Percentiles rank a stretch among this genome's conserved stretches.
phyloP scores from a whole-genome alignment of 2,797 vertebrate species.

The Sitta carolinensis region DNA sequence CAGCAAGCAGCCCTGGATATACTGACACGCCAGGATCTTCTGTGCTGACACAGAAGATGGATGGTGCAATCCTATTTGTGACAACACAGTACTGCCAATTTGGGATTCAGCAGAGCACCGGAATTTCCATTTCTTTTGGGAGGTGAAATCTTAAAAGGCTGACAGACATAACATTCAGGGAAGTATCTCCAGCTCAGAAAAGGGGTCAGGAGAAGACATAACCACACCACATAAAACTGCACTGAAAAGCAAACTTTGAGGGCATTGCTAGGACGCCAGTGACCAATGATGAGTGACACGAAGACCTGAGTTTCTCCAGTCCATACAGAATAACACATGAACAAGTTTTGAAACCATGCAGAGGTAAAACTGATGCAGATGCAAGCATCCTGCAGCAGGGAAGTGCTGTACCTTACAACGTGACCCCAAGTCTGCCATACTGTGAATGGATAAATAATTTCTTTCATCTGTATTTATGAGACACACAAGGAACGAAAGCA shows the following conservation, averaged over 20 bases:
- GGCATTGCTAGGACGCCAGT: background rate
- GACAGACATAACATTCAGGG: background rate
- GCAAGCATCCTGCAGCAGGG: background rate
- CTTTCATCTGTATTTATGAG: background rate
- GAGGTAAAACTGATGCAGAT: background rate
- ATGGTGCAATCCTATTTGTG: background rate
- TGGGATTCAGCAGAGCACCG: background rate
- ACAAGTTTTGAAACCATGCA: background rate
- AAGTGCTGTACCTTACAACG: background rate
- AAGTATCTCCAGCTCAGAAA: background rate
- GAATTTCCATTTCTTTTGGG: background rate
- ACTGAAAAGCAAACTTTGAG: background rate
- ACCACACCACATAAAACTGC: background rate
- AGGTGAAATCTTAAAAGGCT: background rate
- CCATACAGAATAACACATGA: background rate
- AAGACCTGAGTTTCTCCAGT: background rate
- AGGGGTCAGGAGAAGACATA: background rate
- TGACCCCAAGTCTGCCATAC: background rate
- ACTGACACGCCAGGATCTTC: background rate
- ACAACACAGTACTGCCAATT: background rate
- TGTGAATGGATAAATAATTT: background rate
- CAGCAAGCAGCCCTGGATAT: background rate
- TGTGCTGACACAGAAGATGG: background rate
- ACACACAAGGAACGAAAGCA: fast-evolving
- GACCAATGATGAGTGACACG: background rate